These are phyloP conservation scores for Danio tinwini DNA, from an alignment of 2,797 vertebrate genomes.

Conservation along the genomic window DNA sequence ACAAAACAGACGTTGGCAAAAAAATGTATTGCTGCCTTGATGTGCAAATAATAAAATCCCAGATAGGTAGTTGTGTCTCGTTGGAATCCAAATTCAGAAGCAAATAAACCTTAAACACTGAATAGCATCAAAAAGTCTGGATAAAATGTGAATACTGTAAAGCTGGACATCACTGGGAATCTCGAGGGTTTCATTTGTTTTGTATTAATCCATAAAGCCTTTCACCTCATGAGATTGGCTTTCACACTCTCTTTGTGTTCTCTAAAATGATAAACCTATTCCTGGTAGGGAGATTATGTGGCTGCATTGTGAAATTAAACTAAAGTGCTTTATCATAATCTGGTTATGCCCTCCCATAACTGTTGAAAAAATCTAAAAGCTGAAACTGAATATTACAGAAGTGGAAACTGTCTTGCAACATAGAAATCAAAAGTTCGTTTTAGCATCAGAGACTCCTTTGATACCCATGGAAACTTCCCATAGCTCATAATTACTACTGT, in stretches of 20 bases:
- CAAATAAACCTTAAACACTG: not conserved
- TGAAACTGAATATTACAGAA: not conserved
- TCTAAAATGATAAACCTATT: slow-evolving; percentile 27
- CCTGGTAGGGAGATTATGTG: slow-evolving; percentile 31
- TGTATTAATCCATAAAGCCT: slow-evolving; percentile 44
- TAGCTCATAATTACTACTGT: too few species aligned
- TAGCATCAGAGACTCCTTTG: not conserved
- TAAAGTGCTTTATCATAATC: not conserved
- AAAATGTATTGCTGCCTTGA: not conserved
- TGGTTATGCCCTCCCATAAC: not conserved
- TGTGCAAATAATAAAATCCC: not conserved
- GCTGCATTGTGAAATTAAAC: slow-evolving; percentile 16
- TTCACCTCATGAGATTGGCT: not conserved
- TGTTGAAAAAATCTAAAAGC: not conserved
- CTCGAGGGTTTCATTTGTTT: not conserved
- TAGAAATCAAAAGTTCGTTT: not conserved
- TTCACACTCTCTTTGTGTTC: slow-evolving; percentile 20
- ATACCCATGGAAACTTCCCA: not conserved
- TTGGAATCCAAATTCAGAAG: not conserved
- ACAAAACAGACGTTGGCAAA: not conserved
- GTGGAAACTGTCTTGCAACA: not conserved
- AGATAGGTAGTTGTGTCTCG: not conserved
- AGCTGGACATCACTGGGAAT: not conserved
- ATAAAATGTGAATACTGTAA: not conserved
- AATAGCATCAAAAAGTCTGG: not conserved